These are phyloP conservation scores for Melitaea athalia DNA, from an alignment of 2,888 invertebrate species.

Conservation along the genomic window DNA sequence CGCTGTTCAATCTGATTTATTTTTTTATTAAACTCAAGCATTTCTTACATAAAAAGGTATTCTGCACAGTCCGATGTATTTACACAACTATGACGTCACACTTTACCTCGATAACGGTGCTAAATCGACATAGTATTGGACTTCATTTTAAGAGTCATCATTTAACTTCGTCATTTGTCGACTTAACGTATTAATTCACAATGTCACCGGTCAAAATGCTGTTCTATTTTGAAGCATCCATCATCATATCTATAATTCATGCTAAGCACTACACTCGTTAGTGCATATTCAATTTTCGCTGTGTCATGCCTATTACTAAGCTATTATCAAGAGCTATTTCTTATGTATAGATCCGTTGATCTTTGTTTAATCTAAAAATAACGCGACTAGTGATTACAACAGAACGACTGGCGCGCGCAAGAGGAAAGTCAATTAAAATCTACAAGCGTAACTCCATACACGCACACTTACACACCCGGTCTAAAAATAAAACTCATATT, in stretches of 20 bases:
- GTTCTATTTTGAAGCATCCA: too few species aligned
- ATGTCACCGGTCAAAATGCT: too few species aligned
- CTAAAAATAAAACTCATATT: conserved; percentile 8
- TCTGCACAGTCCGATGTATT: too few species aligned
- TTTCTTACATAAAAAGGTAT: too few species aligned
- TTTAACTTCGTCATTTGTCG: too few species aligned
- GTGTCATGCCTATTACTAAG: conserved; percentile 5
- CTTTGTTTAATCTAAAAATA: conserved; percentile 6
- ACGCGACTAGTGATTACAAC: conserved; percentile 3
- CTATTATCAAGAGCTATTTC: neutral
- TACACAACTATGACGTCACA: too few species aligned
- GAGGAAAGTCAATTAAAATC: conserved; percentile 1
- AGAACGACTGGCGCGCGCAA: neutral
- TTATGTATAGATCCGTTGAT: neutral
- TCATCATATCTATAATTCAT: neutral
- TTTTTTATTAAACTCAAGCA: too few species aligned
- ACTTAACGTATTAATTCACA: too few species aligned
- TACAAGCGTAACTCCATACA: neutral
- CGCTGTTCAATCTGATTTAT: too few species aligned
- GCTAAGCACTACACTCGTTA: neutral
- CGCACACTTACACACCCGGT: neutral
- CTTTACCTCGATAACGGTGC: too few species aligned
- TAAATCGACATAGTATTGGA: too few species aligned
- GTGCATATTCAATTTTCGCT: conserved; percentile 3
- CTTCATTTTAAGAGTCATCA: too few species aligned